A percentile compares a stretch with the other conserved stretches of the same genome.
phyloP scores from a whole-genome alignment of 2,888 invertebrate genomes.

The Euspilapteryx auroguttella region DNA sequence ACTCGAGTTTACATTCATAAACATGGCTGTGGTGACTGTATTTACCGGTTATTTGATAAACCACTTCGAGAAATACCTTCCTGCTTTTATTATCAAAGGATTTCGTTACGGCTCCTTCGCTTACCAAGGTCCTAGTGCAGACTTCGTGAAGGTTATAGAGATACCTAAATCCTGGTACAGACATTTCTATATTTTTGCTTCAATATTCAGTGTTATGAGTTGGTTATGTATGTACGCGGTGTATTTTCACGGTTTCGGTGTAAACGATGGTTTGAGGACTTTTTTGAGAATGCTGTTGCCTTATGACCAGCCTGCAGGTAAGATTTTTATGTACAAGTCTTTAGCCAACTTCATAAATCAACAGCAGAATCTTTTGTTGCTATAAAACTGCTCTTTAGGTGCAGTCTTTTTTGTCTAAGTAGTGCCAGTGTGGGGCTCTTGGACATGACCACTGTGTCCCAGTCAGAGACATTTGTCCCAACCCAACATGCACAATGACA shows the following conservation, averaged over 20 bases:
- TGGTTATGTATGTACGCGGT: slow-evolving; percentile 47
- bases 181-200: slow-evolving; percentile 79
- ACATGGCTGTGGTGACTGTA: slow-evolving; percentile 40
- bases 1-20: slow-evolving; percentile 40
- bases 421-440: too few species aligned
- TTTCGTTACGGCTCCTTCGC: slow-evolving; percentile 77
- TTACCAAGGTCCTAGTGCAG: slow-evolving; percentile 50
- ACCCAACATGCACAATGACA: too few species aligned
- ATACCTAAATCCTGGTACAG: slow-evolving; percentile 79
- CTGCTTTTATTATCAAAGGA: slow-evolving; percentile 64
- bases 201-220: slow-evolving; percentile 51
- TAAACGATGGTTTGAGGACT: slow-evolving; percentile 47
- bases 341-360: too few species aligned
- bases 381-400: too few species aligned
- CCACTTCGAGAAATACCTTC: slow-evolving; percentile 66
- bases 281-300: slow-evolving; percentile 21
- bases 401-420: too few species aligned
- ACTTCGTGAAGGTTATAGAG: slow-evolving; percentile 55
- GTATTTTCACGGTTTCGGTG: slow-evolving; percentile 41
- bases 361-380: too few species aligned
- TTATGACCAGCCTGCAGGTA: slow-evolving; percentile 57
- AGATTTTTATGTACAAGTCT: too few species aligned
- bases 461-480: too few species aligned
- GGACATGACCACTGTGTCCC: too few species aligned
- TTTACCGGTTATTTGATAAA: slow-evolving; percentile 65